Percentiles rank a stretch among this genome's conserved stretches.
Conservation (phyloP, 2,888 invertebrate genomes). For the Drosophila incognita region DNA sequence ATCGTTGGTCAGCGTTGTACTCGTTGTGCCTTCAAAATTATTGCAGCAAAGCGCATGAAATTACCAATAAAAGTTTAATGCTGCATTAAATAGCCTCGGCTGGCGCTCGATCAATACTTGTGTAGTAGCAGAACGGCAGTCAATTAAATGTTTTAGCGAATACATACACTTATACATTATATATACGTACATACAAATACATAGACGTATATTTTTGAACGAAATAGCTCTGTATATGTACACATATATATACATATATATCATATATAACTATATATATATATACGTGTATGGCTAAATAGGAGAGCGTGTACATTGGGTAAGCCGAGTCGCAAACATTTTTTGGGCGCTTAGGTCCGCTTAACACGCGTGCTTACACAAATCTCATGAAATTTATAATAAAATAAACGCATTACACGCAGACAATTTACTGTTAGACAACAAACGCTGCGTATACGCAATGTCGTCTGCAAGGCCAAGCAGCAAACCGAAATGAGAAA, state of each 20-base stretch:
- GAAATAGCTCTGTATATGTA: conserved; percentile 2
- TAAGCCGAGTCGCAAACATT: conserved; percentile 36
- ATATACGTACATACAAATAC: conserved; percentile 19
- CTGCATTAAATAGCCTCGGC: conserved; percentile 64
- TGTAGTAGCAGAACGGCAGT: conserved; percentile 50
- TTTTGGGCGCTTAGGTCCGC: conserved; percentile 20
- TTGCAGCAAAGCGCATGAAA: conserved; percentile 61
- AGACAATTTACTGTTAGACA: conserved; percentile 61
- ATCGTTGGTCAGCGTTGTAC: conserved; percentile 11
- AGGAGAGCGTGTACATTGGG: conserved; percentile 22
- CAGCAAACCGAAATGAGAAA: conserved; percentile 47
- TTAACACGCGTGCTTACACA: conserved; percentile 52
- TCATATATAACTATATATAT: background rate
- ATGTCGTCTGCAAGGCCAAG: conserved; percentile 30
- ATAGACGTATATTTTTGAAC: conserved; percentile 27
- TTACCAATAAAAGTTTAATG: conserved; percentile 73
- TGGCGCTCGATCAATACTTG: conserved; percentile 62
- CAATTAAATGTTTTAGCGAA: conserved; percentile 65
- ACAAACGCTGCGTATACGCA: conserved; percentile 51
- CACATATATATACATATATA: conserved; percentile 1
- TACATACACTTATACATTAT: conserved; percentile 27
- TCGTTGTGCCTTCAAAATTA: conserved; percentile 49
- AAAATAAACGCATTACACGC: conserved; percentile 63
- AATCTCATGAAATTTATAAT: conserved; percentile 64
- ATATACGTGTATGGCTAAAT: conserved; percentile 9